Evolutionary conservation across 2,113 vertebrate genomes (phyloP).

Genomic region (Alosa alosa): DNA sequence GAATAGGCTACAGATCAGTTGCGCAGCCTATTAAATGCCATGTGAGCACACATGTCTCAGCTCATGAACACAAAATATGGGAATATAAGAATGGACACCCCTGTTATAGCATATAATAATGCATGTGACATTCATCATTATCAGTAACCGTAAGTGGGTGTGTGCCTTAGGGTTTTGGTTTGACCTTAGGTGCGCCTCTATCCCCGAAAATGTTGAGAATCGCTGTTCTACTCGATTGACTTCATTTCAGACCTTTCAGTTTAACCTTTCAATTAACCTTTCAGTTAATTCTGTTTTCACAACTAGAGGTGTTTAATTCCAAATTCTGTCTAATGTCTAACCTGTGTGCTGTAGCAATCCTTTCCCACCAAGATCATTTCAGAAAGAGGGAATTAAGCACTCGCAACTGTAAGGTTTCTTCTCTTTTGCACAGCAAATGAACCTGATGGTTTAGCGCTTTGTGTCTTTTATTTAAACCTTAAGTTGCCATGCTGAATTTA

Average conservation of each 20-base stretch:
- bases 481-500: background rate
- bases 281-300: background rate
- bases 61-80: no score
- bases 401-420: background rate
- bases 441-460: background rate
- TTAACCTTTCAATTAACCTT: background rate
- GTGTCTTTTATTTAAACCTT: background rate
- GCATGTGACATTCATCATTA: no score
- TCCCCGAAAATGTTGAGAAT: no score
- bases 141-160: no score
- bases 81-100: no score
- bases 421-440: background rate
- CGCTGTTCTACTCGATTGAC: background rate
- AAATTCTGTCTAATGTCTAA: background rate
- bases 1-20: no score
- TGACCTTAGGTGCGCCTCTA: no score
- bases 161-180: no score
- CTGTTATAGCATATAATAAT: no score
- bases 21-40: no score
- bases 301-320: background rate
- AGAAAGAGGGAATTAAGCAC: background rate
- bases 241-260: background rate
- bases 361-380: background rate
- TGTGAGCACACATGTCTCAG: no score
- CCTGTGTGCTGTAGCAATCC: background rate